Evolutionary conservation across 2,888 invertebrate genomes (phyloP), one percentile per base, ranked within the genome.

Genomic region (Troides oblongomaculatus): DNA sequence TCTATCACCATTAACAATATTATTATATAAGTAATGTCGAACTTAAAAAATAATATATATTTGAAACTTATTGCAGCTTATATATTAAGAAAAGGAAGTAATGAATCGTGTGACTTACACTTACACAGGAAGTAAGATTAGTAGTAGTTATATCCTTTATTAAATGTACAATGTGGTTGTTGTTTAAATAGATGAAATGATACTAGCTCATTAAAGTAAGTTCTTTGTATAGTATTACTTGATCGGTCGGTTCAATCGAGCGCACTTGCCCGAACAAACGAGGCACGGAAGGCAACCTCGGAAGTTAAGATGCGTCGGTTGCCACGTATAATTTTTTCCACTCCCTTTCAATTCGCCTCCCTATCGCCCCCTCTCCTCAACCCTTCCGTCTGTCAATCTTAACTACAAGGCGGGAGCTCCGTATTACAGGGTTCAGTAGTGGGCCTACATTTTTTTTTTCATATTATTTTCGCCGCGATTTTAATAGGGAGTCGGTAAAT

Each of bases 351-450:
- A 88, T 88, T 86, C 86, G 78, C 80, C 87, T 73, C 53, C 86
- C 83, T 83, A 81, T 79, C 81, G 79, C 74, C 81, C 80, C 82
- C 86, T 71, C 82, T 77, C 81, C 81, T 84, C 89, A 85, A 88
- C 89, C 91, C 90, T 86, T 86, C 85, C 88, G 90, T 91, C 92
- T 91, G 92, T 90, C 92, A 92, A 92, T 92, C 92, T 92, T 92
- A 90, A 88, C 89, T 88, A 87, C 86, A 85, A 86, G 84, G 84
- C 83, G 87, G 87, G 86, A 84, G 84, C 83, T 83, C 80, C 75
- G 81, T 77, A 81, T 83, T 86, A 85, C 83, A 79, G 82, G 81
- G 84, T 84, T 86, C 84, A 86, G 85, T 86, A 84, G 87, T 85
- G 83, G 83, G 84, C 83, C 85, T 83, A 82, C 76, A 78, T 82